Conservation (phyloP, 2,113 vertebrate genomes). For the Calyptomena viridis region DNA sequence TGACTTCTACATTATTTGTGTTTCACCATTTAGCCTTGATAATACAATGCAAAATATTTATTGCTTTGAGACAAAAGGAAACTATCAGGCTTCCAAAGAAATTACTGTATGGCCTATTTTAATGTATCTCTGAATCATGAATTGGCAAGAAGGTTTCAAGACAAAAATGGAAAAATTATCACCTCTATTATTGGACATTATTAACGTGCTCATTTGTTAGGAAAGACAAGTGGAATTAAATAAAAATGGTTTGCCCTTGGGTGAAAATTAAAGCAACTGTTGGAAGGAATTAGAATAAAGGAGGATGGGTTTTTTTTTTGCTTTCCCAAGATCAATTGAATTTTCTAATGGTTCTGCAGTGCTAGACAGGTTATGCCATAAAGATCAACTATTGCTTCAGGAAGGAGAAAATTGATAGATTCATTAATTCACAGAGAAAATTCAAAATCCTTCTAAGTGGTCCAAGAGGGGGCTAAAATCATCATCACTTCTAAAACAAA, state of each 20-base stretch:
- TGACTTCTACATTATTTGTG: neutral
- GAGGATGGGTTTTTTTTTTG: neutral
- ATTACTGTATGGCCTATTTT: neutral
- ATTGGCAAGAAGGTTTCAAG: slow-evolving; percentile 15
- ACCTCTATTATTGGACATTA: slow-evolving; percentile 37
- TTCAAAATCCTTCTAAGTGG: neutral
- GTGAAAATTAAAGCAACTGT: slow-evolving; percentile 49
- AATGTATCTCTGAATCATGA: neutral
- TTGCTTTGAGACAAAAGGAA: neutral
- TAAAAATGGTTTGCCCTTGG: slow-evolving; percentile 64
- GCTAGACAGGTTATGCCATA: neutral
- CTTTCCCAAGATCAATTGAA: slow-evolving; percentile 35
- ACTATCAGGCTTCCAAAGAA: neutral
- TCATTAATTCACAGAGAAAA: slow-evolving; percentile 53
- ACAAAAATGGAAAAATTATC: slow-evolving; percentile 56
- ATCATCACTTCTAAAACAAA: neutral
- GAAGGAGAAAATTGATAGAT: slow-evolving; percentile 36
- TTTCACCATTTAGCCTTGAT: neutral
- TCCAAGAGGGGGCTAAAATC: neutral
- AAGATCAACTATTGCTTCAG: slow-evolving; percentile 52
- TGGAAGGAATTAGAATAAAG: slow-evolving; percentile 44
- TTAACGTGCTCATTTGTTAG: slow-evolving; percentile 44
- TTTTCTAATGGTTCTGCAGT: slow-evolving; percentile 8
- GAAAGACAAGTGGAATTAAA: slow-evolving; percentile 60
- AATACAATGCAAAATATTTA: neutral